Conservation (phyloP, 1,140 invertebrate genomes). For the Cydia fagiglandana region DNA sequence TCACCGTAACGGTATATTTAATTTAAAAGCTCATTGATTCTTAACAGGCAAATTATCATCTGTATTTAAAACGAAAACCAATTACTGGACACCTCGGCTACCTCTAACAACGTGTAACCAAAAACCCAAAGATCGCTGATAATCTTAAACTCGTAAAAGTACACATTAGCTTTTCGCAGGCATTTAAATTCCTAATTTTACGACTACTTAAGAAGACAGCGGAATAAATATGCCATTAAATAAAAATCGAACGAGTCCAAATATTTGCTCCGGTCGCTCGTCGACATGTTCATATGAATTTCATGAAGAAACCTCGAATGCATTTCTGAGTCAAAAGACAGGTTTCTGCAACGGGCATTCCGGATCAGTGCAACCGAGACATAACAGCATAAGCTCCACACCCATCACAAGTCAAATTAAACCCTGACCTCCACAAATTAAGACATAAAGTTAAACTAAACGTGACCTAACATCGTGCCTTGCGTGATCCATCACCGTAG, state of each 20-base stretch:
- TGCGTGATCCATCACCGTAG: constrained; percentile 4
- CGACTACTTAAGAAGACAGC: constrained; percentile 21
- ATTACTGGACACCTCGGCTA: constrained; percentile 15
- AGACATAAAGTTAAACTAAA: constrained; percentile 29
- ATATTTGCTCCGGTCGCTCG: constrained; percentile 22
- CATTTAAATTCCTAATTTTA: constrained; percentile 27
- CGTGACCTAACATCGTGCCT: constrained; percentile 5
- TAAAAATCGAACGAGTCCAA: constrained; percentile 20
- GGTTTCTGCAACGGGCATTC: constrained; percentile 28
- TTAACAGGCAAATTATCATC: background rate
- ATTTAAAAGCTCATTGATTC: background rate
- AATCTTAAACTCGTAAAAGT: constrained; percentile 21
- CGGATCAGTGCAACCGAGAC: background rate
- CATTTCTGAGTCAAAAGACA: constrained; percentile 29
- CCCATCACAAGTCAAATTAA: constrained; percentile 14
- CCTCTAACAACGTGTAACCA: constrained; percentile 16
- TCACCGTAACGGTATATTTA: background rate
- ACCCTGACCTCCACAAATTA: constrained; percentile 10
- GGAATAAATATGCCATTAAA: constrained; percentile 23
- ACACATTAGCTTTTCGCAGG: constrained; percentile 30
- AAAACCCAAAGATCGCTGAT: background rate
- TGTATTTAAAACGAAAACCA: constrained; percentile 25
- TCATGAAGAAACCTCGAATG: constrained; percentile 22
- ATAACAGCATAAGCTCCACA: constrained; percentile 16
- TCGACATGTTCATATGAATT: constrained; percentile 18